Percentiles rank a stretch among this genome's conserved stretches.
Conservation (phyloP, 2,797 vertebrate species). For the Emydoidea blandingii region DNA sequence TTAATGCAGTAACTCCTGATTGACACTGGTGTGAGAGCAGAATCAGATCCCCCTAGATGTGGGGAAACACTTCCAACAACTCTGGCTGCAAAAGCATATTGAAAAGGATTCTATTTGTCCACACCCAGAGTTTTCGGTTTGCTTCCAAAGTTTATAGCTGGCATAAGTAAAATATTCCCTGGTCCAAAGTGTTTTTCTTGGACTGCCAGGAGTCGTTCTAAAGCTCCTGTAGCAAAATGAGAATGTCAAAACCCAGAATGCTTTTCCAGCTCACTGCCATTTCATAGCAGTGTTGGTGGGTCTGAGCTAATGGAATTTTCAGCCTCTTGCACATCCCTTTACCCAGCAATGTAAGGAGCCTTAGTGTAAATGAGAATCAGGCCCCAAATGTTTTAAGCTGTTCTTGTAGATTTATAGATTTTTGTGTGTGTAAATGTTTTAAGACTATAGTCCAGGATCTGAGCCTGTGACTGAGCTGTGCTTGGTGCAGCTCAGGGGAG, state of each 20-base stretch:
- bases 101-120: not conserved
- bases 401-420: not conserved
- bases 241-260: not conserved
- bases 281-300: not conserved
- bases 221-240: not conserved
- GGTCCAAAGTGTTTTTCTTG: not conserved
- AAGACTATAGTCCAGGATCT: not conserved
- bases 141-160: too few species aligned
- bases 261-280: not conserved
- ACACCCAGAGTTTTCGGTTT: not conserved
- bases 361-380: not conserved
- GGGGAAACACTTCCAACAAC: not conserved
- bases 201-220: not conserved
- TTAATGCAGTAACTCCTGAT: not conserved
- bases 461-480: not conserved
- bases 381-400: not conserved
- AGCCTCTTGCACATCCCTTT: not conserved
- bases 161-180: not conserved
- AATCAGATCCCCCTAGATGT: not conserved
- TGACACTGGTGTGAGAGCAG: not conserved
- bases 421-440: not conserved
- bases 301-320: not conserved
- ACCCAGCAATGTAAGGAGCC: not conserved
- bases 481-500: not conserved
- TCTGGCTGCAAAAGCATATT: not conserved